Evolutionary conservation across 2,113 vertebrate genomes (phyloP), one percentile per base, ranked within the genome.

Genomic region (Pedetes capensis): DNA sequence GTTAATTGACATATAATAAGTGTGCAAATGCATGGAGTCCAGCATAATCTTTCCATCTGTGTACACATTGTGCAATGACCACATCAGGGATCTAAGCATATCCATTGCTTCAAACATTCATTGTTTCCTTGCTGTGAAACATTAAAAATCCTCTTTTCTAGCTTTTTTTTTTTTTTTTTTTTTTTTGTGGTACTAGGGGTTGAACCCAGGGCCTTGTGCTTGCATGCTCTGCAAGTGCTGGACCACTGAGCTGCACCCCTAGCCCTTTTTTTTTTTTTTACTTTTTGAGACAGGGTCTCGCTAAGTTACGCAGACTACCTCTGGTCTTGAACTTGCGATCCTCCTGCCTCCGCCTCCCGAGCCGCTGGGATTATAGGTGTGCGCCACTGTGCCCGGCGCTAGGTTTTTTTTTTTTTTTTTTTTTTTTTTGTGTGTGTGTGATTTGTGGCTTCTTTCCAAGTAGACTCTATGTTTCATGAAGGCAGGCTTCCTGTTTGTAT

Each of bases 81-180:
- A 68, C 47, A 23, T 57, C 34, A 29, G 16, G 47, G 23, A 8
- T 37, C 34, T 17, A 25, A 47, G 6, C 9, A 55, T 39, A 75
- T 29, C 37, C 49, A 47, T 72, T 44, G 23, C 5, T 25, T 82
- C 27, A 74, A 37, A 71, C 12, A 72, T 25, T 39, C 22, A 61
- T 42, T 59, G 14, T 87, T 53, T 66, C 22, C 59, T 44, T 87
- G 53, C 53, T 29, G 27, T 20, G 27, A 93, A 80, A 74, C 11
- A n/a, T 59, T 37, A 22, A 32, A 64, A 55, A 63, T 37, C 22
- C 22, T 5, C n/a, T 29, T 87, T 79, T 59, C 2, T 69, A 68
- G 32, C 3, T 55, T 69, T 78, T 82, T 89, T 82, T 55, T 86
- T 61, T 87, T 71, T 82, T n/a, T n/a, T 72, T 92, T 83, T 93